A percentile compares a stretch with the other conserved stretches of the same genome.
phyloP scores from a whole-genome alignment of 2,113 vertebrate genomes.

The Glaucomys volans region DNA sequence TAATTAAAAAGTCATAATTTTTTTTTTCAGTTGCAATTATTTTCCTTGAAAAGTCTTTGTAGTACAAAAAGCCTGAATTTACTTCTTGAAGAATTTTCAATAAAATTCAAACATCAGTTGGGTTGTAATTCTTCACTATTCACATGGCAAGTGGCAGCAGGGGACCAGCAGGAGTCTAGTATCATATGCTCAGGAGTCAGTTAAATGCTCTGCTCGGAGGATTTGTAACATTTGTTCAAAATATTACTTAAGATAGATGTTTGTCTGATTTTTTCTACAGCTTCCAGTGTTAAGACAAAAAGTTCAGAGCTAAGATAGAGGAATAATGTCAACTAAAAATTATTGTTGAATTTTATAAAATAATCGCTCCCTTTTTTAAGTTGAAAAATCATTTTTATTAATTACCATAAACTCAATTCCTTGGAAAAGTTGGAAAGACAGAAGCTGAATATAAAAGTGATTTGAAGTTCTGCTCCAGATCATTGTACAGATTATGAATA shows the following conservation, averaged over 20 bases:
- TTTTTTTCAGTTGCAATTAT: not conserved
- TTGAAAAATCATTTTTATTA: not conserved
- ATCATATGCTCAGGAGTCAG: not conserved
- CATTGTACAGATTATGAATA: not conserved
- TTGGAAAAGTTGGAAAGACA: not conserved
- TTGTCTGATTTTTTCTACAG: not conserved
- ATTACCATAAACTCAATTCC: not conserved
- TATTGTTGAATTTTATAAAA: not conserved
- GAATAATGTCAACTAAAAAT: not conserved
- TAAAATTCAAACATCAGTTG: not conserved
- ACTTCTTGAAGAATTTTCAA: not conserved
- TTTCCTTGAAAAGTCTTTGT: not conserved
- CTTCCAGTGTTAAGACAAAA: not conserved
- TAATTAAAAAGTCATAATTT: not conserved
- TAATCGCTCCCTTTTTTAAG: not conserved
- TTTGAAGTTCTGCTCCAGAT: not conserved
- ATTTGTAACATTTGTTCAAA: not conserved
- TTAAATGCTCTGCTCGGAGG: not conserved
- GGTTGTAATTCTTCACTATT: not conserved
- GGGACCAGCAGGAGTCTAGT: not conserved
- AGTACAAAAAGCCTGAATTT: not conserved
- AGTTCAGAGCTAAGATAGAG: not conserved
- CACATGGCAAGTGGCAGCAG: not conserved
- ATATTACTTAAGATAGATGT: not conserved
- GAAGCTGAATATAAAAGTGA: not conserved